Evolutionary conservation across 2,888 invertebrate genomes (phyloP), one percentile per base, ranked within the genome.

Genomic region (Drosophila prostipennis): DNA sequence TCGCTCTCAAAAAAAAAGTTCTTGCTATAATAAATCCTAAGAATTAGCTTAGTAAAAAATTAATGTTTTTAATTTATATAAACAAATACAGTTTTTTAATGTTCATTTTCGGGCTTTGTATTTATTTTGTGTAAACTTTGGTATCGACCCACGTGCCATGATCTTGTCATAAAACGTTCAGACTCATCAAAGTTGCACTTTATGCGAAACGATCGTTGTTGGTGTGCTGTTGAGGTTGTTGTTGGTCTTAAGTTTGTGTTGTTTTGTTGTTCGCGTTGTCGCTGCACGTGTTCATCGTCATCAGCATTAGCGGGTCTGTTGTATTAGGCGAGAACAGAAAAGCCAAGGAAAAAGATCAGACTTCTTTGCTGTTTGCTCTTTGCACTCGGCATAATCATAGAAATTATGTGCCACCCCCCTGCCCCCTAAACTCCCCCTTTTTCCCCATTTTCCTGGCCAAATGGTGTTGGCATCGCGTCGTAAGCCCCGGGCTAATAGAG

Each of bases 91-190:
- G 1, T 19, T 2, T 1, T 19, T 29, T 29, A 29, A 7, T 7
- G 7, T 1, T 6, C 7, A 29, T 7, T 29, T 29, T 29, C 1
- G 1, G 7, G 29, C 7, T 7, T 26, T 26, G 26, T 26, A 26
- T 26, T 26, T 26, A 16, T 11, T 11, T 11, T 2, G 5, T 19
- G 5, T 2, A 1, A 42, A 42, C 53, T 53, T 3, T 19, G 4
- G 1, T 1, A n/a, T 6, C 45, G 1, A 34, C 64, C 53, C 78
- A 58, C 71, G 64, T 76, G 74, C 79, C 79, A 79, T 80, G 84
- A 87, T 84, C 87, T 84, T 82, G 87, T 87, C 87, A 82, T 84
- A 87, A 84, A 84, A 84, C 87, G 85, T 77, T 84, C 84, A 84
- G 70, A 86, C 77, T 73, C 87, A 87, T 84, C 84, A 87, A 87